A percentile compares a stretch with the other conserved stretches of the same genome.
Conservation (phyloP, 2,113 vertebrate genomes). For the Clarias magur region DNA sequence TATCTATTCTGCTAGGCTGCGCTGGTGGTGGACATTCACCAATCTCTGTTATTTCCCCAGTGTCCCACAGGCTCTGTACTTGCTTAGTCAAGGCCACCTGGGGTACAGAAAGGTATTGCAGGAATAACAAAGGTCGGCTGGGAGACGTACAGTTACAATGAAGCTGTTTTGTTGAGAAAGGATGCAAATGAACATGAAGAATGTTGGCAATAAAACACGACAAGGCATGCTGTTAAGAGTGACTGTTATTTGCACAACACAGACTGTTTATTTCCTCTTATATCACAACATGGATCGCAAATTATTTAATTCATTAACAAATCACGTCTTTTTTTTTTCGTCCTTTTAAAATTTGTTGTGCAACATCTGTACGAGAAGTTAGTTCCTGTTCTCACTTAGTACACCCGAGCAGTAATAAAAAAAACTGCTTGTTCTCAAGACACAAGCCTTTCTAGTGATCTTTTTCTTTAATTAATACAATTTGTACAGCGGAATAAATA, state of each 20-base stretch:
- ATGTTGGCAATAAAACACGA: neutral
- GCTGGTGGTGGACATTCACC: slow-evolving; percentile 58
- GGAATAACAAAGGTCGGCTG: neutral
- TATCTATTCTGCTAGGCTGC: slow-evolving; percentile 63
- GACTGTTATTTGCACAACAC: neutral
- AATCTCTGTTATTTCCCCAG: slow-evolving; percentile 61
- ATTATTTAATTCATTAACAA: neutral
- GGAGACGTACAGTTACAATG: neutral
- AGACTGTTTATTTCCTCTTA: neutral
- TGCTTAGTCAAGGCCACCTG: slow-evolving; percentile 64
- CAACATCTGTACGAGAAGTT: neutral
- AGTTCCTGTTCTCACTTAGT: neutral
- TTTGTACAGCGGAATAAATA: neutral
- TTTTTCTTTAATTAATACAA: neutral
- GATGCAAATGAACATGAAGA: neutral
- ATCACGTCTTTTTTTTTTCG: neutral
- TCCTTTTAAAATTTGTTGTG: neutral
- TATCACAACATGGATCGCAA: neutral
- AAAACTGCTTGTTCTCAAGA: neutral
- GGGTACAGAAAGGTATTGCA: neutral
- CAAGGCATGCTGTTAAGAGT: neutral
- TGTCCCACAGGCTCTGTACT: slow-evolving; percentile 61
- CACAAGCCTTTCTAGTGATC: neutral
- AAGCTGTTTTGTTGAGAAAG: neutral
- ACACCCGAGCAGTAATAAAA: neutral